Evolutionary conservation across 2,113 vertebrate genomes (phyloP).

Genomic region (Sardina pilchardus): DNA sequence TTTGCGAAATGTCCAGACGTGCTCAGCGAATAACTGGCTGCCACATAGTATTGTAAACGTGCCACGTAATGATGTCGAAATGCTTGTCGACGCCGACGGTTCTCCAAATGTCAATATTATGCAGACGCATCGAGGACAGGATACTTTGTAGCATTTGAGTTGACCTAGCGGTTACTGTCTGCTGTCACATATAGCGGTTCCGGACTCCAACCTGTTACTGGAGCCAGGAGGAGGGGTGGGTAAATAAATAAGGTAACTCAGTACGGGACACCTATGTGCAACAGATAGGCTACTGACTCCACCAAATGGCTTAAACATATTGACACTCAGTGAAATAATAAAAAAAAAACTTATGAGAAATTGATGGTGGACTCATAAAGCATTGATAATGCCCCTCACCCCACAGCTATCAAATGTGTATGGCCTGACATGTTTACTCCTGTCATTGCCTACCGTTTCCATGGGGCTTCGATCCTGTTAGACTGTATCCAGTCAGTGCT

Average conservation of each 20-base stretch:
- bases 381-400: not conserved
- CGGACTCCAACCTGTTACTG: not conserved
- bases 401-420: not conserved
- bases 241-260: not conserved
- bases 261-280: not conserved
- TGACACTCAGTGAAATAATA: not conserved
- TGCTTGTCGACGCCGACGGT: not conserved
- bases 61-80: not conserved
- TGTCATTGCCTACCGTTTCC: not conserved
- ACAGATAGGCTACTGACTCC: not conserved
- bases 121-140: not conserved
- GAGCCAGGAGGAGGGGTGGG: not conserved
- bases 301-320: not conserved
- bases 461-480: not conserved
- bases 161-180: not conserved
- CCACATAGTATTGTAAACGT: not conserved
- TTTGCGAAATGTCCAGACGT: not conserved
- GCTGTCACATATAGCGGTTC: not conserved
- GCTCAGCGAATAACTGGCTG: constrained; percentile 18
- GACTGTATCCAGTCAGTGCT: not conserved
- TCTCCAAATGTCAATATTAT: not conserved
- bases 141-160: not conserved
- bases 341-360: not conserved
- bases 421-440: not conserved
- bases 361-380: not conserved